Conservation (phyloP, 2,888 invertebrate genomes). For the Pristionchus mayeri region DNA sequence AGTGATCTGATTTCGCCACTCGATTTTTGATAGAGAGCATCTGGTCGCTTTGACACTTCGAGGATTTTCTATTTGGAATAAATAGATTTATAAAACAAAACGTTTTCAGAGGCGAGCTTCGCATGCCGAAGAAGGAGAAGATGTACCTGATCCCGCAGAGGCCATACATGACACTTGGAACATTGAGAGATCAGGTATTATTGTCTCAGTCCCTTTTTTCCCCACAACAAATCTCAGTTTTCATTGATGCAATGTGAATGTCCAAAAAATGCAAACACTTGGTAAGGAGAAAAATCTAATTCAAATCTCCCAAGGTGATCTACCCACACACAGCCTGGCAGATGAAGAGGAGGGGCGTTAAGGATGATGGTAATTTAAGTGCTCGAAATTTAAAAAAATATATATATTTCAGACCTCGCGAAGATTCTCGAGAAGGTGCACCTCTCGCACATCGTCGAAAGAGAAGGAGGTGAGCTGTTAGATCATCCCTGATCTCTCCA, state of each 20-base stretch:
- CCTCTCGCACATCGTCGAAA: constrained; percentile 81
- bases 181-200: constrained; percentile 88
- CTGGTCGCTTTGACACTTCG: neutral
- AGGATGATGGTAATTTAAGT: constrained; percentile 81
- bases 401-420: constrained; percentile 81
- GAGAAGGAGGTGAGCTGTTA: constrained; percentile 68
- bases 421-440: constrained; percentile 85
- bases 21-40: neutral
- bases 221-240: too few relatives aligned
- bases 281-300: too few relatives aligned
- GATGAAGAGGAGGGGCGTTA: constrained; percentile 84
- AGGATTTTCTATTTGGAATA: neutral
- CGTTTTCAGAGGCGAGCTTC: constrained; percentile 57
- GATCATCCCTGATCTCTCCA: neutral
- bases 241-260: too few relatives aligned
- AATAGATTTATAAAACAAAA: neutral
- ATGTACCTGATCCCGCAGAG: constrained; percentile 81
- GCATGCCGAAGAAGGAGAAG: constrained; percentile 71
- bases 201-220: too few relatives aligned
- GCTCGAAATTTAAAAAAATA: neutral
- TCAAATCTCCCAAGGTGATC: constrained; percentile 81
- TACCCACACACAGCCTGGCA: constrained; percentile 93
- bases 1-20: too few relatives aligned
- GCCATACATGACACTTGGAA: constrained; percentile 97
- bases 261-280: too few relatives aligned